These are phyloP conservation scores for Cephonodes hylas DNA, from an alignment of 2,888 invertebrate genomes.

Conservation along the genomic window DNA sequence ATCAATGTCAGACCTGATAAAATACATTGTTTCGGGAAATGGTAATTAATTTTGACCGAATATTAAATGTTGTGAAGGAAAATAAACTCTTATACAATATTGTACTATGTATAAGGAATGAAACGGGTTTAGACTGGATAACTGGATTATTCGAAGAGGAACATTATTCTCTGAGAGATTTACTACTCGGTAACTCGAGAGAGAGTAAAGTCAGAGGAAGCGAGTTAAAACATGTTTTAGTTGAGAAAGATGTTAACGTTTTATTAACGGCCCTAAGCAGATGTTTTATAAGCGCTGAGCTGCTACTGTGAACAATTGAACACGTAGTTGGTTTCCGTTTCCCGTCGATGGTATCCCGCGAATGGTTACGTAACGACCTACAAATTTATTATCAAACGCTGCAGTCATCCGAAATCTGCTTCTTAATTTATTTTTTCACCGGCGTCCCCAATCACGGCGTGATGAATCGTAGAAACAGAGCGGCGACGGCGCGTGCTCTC, in stretches of 20 bases:
- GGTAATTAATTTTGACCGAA: not conserved
- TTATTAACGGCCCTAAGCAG: too few relatives aligned
- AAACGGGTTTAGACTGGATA: not conserved
- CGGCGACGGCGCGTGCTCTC: constrained; percentile 47
- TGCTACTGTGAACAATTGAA: too few relatives aligned
- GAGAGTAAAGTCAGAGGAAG: too few relatives aligned
- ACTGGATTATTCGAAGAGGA: too few relatives aligned
- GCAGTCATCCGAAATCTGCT: constrained; percentile 20
- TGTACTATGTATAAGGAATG: too few relatives aligned
- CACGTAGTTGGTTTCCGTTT: not conserved
- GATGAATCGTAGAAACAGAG: constrained; percentile 60
- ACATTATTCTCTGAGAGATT: too few relatives aligned
- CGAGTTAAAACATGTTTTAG: too few relatives aligned
- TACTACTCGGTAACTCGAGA: too few relatives aligned
- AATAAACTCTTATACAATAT: not conserved
- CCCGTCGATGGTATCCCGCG: not conserved
- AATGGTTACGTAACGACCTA: constrained; percentile 9
- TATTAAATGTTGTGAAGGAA: not conserved
- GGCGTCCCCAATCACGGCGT: constrained; percentile 39
- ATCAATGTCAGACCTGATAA: constrained; percentile 28
- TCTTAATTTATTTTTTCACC: constrained; percentile 28
- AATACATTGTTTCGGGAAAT: not conserved
- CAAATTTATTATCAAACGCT: constrained; percentile 23
- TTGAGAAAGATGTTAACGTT: too few relatives aligned
- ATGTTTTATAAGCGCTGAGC: too few relatives aligned